Evolutionary conservation across 23 tunicate genomes (phyloP).

Genomic region (Clavelina lepadiformis): DNA sequence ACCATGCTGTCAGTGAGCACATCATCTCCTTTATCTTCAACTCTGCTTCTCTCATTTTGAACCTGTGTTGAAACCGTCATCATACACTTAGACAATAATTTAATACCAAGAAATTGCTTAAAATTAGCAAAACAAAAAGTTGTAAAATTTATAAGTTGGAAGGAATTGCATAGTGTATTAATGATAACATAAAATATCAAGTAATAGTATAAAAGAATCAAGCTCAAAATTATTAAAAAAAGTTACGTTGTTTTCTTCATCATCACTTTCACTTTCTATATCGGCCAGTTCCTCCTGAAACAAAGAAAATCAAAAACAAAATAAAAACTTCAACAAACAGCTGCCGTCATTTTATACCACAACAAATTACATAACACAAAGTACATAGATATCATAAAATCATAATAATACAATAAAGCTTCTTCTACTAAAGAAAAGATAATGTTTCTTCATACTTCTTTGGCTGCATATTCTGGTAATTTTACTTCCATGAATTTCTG

Average conservation of each 20-base stretch:
- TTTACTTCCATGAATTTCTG: slow-evolving; percentile 35
- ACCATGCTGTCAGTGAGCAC: no score
- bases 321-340: not conserved
- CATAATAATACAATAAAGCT: not conserved
- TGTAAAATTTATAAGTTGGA: no score
- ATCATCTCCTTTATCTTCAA: no score
- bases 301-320: not conserved
- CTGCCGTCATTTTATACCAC: not conserved
- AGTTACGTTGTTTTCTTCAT: slow-evolving; percentile 30
- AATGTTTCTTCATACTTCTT: slow-evolving; percentile 27
- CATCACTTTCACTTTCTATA: slow-evolving; percentile 33
- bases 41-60: no score
- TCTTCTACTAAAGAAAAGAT: not conserved
- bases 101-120: no score
- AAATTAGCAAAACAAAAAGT: no score
- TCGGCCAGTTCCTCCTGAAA: slow-evolving; percentile 46
- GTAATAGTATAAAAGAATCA: no score
- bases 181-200: no score
- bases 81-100: no score
- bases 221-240: no score
- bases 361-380: not conserved
- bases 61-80: no score
- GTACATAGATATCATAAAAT: not conserved
- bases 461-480: slow-evolving; percentile 35
- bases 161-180: no score